These are phyloP conservation scores for Vollenhovia emeryi DNA, from an alignment of 1,140 invertebrate genomes.

Conservation along the genomic window DNA sequence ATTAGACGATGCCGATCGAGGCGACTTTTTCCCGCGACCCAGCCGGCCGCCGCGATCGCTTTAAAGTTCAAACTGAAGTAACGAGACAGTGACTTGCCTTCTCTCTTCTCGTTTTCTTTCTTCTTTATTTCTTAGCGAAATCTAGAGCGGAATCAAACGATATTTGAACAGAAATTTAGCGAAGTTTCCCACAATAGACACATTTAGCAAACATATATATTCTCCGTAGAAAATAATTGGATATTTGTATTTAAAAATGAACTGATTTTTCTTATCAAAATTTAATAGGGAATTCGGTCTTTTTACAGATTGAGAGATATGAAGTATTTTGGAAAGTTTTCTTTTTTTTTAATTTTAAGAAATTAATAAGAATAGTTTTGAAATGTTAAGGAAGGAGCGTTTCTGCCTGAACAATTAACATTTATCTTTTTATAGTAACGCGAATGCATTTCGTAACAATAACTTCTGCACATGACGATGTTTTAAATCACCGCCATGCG, in stretches of 20 bases:
- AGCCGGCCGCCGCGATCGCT: not conserved
- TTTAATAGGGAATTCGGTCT: not conserved
- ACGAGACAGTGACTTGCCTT: slow-evolving; percentile 15
- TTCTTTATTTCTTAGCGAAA: not conserved
- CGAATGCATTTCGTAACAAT: not conserved
- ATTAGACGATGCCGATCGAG: slow-evolving; percentile 58
- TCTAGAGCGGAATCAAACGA: not conserved
- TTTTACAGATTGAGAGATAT: not conserved
- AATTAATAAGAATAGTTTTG: too few relatives aligned
- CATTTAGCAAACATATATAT: not conserved
- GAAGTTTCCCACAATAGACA: not conserved
- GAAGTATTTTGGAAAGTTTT: not conserved
- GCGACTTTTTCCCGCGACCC: slow-evolving; percentile 53
- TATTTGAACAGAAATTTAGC: not conserved
- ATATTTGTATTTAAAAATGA: not conserved
- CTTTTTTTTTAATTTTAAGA: not conserved
- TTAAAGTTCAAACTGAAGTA: slow-evolving; percentile 48
- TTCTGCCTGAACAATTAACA: not conserved
- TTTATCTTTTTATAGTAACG: not conserved
- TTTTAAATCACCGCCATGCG: slow-evolving; percentile 1
- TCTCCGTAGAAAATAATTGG: not conserved
- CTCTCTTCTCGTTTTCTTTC: slow-evolving; percentile 21
- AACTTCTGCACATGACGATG: not conserved
- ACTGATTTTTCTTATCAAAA: not conserved
- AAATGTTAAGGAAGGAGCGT: too few relatives aligned